phyloP scores from a whole-genome alignment of 1,140 invertebrate genomes.

The Anastrepha ludens region DNA sequence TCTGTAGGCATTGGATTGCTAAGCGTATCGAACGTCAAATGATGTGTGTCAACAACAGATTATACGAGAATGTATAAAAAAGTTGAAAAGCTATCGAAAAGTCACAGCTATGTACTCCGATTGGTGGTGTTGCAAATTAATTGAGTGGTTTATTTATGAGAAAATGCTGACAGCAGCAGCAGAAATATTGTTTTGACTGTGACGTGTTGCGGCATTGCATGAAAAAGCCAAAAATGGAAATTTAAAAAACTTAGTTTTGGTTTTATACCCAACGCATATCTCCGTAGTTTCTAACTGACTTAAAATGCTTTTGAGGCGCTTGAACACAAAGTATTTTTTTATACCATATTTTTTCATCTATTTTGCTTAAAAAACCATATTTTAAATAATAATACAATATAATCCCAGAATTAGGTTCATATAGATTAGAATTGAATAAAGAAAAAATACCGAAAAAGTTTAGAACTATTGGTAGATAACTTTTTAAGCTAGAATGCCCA shows the following conservation, averaged over 20 bases:
- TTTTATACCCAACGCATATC: not conserved
- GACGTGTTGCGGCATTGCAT: not conserved
- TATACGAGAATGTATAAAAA: constrained; percentile 21
- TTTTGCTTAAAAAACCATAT: no score
- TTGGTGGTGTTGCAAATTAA: constrained; percentile 18
- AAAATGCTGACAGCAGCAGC: not conserved
- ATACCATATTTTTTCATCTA: no score
- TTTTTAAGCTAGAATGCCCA: no score
- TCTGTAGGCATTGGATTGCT: not conserved
- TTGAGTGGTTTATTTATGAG: constrained; percentile 46
- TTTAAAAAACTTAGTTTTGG: no score
- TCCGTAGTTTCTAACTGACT: not conserved
- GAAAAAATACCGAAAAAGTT: no score
- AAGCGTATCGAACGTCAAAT: constrained; percentile 41
- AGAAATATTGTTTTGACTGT: not conserved
- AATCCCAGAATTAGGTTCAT: no score
- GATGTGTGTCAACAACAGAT: constrained; percentile 34
- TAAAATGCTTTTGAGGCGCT: no score
- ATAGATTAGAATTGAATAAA: no score
- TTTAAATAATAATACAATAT: no score
- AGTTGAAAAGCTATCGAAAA: constrained; percentile 43
- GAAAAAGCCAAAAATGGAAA: not conserved
- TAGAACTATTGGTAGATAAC: no score
- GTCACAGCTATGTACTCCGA: not conserved
- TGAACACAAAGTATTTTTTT: no score